Base-by-base conservation (phyloP, 2,113 vertebrate genomes). In the Thunnus thynnus region DNA sequence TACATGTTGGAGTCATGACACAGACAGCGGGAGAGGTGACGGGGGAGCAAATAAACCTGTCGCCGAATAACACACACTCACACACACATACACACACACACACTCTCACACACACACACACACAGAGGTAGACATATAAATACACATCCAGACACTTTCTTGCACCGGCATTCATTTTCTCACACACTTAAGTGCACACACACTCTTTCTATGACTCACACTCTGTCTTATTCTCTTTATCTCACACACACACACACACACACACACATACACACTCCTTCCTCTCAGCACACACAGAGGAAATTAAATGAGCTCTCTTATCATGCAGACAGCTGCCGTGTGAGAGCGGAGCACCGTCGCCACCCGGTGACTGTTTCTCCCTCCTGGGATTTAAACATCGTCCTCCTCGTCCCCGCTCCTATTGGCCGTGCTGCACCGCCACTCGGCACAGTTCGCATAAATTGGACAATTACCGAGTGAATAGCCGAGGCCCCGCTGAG, bases 231-330 rank as follows among this genome's bases (percentile, higher is more conserved):
- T 36, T 36, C 36, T 36, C 36, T 5, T 5, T 36, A 36, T 36
- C 32, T 2, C 32, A 62, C 18, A 61, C 27, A 22, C 36, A 12
- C 4, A 46, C n/a, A 46, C 7, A 48, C 47, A 25, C 58, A 54
- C 44, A 52, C 72, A 76, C 13, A 71, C 12, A 71, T 58, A 76
- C 65, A 32, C 56, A 71, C 76, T 50, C 67, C 1, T 22, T 3
- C n/a, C 10, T 2, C 18, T 3, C 11, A 9, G 17, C 47, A 10
- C 50, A 70, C 48, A 50, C 69, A 57, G 50, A 80, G 84, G 76
- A 85, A 87, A 80, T 78, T 22, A 81, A 85, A 74, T 62, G 44
- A 85, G 60, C 51, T 72, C 46, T 54, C 47, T 86, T 84, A 84
- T 86, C 77, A 56, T 3, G 2, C 6, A 2, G 63, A n/a, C 2